Evolutionary conservation across 2,113 vertebrate species (phyloP).

Genomic region (Oryctolagus cuniculus): mOryCun1.1 NC_091453.1:29985001-29985500

Average conservation of each 20-base stretch:
- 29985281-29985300: conserved; percentile 2
- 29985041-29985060: conserved; percentile 32
- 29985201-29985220: neutral
- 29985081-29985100: conserved; percentile 31
- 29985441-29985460: neutral
- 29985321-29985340: neutral
- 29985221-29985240: conserved; percentile 30
- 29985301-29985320: neutral
- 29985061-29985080: conserved; percentile 25
- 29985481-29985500: conserved; percentile 16
- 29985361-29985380: conserved; percentile 36
- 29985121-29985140: conserved; percentile 31
- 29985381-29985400: conserved; percentile 18
- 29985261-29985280: neutral
- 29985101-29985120: conserved; percentile 9
- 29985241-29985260: neutral
- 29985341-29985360: neutral
- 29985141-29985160: conserved; percentile 11
- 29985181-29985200: too few relatives aligned
- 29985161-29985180: too few relatives aligned
- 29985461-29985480: neutral
- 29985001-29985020: neutral
- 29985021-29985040: conserved; percentile 6
- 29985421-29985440: neutral
- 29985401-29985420: conserved; percentile 32